Base-by-base conservation (phyloP, 2,113 vertebrate genomes). In the Nannospalax galili region DNA sequence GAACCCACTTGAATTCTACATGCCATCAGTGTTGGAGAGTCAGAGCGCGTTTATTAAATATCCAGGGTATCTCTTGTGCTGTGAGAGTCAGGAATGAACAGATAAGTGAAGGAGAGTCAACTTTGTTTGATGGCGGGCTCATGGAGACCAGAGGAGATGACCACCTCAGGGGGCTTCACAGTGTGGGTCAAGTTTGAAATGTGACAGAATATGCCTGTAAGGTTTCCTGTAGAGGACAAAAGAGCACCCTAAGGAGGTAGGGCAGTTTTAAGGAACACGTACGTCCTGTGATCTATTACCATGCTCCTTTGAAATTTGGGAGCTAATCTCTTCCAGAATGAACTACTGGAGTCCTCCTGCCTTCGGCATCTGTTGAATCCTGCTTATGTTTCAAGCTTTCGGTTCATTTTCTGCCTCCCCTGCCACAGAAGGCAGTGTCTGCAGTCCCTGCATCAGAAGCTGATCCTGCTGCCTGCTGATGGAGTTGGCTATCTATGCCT, bases 261-360 rank as follows among this genome's bases (percentile, higher is more conserved):
- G 0, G 2, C 60, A n/a, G 22, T 62, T 37, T 26, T 26, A 14
- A 40, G 22, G 11, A 81, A 62, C 62, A 15, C 19, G 2, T 7
- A 62, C 3, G 5, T 9, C 28, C 22, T 82, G 20, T 14, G 22
- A 30, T 81, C n/a, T 84, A 24, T n/a, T 67, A 52, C 20, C 62
- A 48, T 3, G 3, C 45, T 70, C 17, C 37, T 62, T 89, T 62
- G 2, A 32, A 69, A 69, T 62, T 26, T 78, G 60, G 40, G 70
- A 70, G 26, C 37, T 52, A 52, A 22, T 1, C 24, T 65, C 77
- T 77, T 77, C n/a, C 77, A 77, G 48, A 45, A 70, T 42, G 20
- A 40, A 14, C 42, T 7, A 22, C 26, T 2, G 5, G 1, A 30
- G 22, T 4, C 0, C 17, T 74, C 15, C 22, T 12, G n/a, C 40